Percentiles rank a stretch among this genome's conserved stretches.
Evolutionary conservation across 1,140 invertebrate genomes (phyloP).

Genomic region (Triops cancriformis): DNA sequence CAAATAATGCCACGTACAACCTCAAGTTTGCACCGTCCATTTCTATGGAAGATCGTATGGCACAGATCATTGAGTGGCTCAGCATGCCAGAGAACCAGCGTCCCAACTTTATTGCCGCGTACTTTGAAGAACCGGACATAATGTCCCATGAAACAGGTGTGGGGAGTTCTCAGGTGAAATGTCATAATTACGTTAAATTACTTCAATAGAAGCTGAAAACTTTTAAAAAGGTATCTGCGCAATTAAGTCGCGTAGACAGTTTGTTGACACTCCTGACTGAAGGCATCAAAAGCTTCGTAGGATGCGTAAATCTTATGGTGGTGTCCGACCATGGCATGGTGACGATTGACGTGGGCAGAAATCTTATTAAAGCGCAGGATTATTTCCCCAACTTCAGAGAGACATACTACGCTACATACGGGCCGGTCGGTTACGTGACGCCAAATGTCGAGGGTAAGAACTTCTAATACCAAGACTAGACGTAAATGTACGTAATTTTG

Average conservation of each 20-base stretch:
- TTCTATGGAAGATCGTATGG: slow-evolving; percentile 37
- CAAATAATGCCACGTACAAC: slow-evolving; percentile 31
- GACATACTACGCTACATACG: neutral
- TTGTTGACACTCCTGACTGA: neutral
- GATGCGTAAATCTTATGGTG: slow-evolving; percentile 28
- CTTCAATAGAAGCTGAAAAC: neutral
- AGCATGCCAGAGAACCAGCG: slow-evolving; percentile 31
- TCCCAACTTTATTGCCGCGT: slow-evolving; percentile 40
- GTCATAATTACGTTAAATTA: neutral
- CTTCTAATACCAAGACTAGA: too few species aligned
- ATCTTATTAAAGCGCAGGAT: slow-evolving; percentile 19
- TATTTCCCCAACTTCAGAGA: slow-evolving; percentile 17
- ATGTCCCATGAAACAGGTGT: slow-evolving; percentile 40
- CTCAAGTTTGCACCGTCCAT: slow-evolving; percentile 14
- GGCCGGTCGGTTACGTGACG: slow-evolving; percentile 11
- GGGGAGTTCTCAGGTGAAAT: slow-evolving; percentile 35
- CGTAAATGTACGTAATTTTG: neutral
- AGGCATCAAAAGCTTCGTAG: slow-evolving; percentile 17
- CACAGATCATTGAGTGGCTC: slow-evolving; percentile 43
- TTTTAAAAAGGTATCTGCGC: neutral
- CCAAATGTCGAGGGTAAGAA: neutral
- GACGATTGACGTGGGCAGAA: slow-evolving; percentile 20
- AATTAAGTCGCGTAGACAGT: neutral
- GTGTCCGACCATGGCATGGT: slow-evolving; percentile 30
- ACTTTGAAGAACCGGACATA: slow-evolving; percentile 45